phyloP scores from a whole-genome alignment of 2,113 vertebrate genomes.

The Catharus minimus region DNA sequence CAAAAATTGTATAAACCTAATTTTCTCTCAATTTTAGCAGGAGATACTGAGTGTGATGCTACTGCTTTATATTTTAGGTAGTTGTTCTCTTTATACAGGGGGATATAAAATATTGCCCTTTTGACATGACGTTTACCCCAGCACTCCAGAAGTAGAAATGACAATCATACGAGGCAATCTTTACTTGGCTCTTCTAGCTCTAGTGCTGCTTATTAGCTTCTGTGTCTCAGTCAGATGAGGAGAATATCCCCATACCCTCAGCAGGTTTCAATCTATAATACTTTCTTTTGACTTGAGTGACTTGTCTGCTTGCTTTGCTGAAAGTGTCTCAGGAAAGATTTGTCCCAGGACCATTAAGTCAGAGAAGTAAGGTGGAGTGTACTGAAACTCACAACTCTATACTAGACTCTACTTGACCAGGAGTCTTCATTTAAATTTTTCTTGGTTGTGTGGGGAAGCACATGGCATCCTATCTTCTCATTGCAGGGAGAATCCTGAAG shows the following conservation, averaged over 20 bases:
- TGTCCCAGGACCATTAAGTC: neutral
- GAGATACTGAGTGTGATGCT: neutral
- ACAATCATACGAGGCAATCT: neutral
- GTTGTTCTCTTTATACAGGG: neutral
- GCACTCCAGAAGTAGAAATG: neutral
- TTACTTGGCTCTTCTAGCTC: neutral
- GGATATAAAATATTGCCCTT: neutral
- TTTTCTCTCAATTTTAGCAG: neutral
- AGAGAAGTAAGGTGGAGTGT: neutral
- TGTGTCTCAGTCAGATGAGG: neutral
- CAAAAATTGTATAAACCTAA: neutral
- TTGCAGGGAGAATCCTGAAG: neutral
- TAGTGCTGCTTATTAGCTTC: neutral
- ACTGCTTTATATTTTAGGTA: neutral
- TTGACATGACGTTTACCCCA: neutral
- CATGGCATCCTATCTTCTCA: neutral
- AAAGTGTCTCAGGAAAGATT: neutral
- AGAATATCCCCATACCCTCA: neutral
- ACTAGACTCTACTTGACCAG: neutral
- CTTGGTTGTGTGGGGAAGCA: neutral
- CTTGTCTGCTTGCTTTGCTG: neutral
- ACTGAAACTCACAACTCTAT: neutral
- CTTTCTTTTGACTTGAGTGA: neutral
- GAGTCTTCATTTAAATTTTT: neutral
- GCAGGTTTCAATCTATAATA: neutral